Percentiles rank a stretch among this genome's conserved stretches.
phyloP scores from a whole-genome alignment of 2,888 invertebrate species.

The Parapristionchus giblindavisi region DNA sequence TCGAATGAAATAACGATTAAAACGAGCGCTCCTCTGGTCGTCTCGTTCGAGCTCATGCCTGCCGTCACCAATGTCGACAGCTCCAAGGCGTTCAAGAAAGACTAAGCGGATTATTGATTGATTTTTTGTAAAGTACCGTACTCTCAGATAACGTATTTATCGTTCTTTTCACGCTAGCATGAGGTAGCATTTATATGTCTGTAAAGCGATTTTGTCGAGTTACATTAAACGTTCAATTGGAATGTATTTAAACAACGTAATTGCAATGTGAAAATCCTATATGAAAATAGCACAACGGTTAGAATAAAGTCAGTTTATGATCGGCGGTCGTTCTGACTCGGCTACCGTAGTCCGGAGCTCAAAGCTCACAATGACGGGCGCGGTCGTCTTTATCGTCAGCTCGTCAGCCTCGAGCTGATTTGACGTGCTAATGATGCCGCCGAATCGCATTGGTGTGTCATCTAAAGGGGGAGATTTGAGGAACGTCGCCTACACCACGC shows the following conservation, averaged over 20 bases:
- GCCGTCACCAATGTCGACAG: too few species aligned
- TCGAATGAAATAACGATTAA: constrained; percentile 20
- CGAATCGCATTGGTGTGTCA: constrained; percentile 44
- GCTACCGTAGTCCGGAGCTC: constrained; percentile 40
- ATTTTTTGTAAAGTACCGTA: too few species aligned
- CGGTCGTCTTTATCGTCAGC: constrained; percentile 42
- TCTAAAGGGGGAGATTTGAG: constrained; percentile 39
- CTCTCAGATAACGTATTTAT: too few species aligned
- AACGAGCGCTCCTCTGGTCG: constrained; percentile 30
- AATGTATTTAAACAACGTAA: background rate
- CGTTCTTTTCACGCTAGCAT: too few species aligned
- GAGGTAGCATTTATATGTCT: too few species aligned
- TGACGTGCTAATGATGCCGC: constrained; percentile 48
- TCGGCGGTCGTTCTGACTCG: too few species aligned
- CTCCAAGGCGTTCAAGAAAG: too few species aligned
- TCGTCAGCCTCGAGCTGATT: constrained; percentile 43
- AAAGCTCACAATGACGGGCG: constrained; percentile 48
- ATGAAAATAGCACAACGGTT: too few species aligned
- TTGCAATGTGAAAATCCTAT: background rate
- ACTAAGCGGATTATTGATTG: too few species aligned
- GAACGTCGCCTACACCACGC: background rate
- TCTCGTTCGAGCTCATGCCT: constrained; percentile 38
- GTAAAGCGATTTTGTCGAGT: too few species aligned
- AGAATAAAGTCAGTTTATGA: background rate
- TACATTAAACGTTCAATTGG: too few species aligned